Evolutionary conservation across 2,888 invertebrate genomes (phyloP).

Genomic region (Molorchus minor): DNA sequence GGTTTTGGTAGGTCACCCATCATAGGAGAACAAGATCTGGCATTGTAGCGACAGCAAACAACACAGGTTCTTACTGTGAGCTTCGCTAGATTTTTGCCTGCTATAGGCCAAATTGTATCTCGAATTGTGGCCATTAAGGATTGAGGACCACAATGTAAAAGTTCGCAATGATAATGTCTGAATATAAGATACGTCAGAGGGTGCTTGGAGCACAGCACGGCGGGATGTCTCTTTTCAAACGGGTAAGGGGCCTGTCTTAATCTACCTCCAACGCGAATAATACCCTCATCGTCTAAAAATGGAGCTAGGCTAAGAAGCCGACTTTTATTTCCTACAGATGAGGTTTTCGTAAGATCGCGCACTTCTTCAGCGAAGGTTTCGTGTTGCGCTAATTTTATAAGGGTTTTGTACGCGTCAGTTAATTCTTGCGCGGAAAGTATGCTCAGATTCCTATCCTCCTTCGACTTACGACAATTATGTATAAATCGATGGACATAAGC

Average conservation of each 20-base stretch:
- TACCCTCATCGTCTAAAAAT: constrained; percentile 34
- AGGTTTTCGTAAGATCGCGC: neutral
- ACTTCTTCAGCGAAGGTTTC: neutral
- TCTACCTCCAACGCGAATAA: constrained; percentile 38
- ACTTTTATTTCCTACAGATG: neutral
- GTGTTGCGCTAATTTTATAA: neutral
- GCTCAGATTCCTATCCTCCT: neutral
- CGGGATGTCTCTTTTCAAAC: constrained; percentile 34
- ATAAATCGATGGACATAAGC: neutral
- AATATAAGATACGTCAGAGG: constrained; percentile 33
- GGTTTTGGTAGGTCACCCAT: constrained; percentile 38
- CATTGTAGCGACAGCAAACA: constrained; percentile 35
- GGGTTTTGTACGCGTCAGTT: neutral
- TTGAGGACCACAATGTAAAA: constrained; percentile 38
- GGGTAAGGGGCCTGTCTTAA: constrained; percentile 19
- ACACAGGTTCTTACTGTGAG: constrained; percentile 31
- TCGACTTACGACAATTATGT: neutral
- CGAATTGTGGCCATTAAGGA: constrained; percentile 28
- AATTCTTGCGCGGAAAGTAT: neutral
- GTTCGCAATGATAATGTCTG: constrained; percentile 3
- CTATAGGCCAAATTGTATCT: constrained; percentile 36
- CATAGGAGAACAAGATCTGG: constrained; percentile 28
- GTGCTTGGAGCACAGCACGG: constrained; percentile 34
- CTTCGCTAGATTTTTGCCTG: constrained; percentile 35
- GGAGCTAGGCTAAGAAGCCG: constrained; percentile 27